A percentile compares a stretch with the other conserved stretches of the same genome.
Conservation (phyloP, 2,888 invertebrate species). For the Ectemnius lituratus region DNA sequence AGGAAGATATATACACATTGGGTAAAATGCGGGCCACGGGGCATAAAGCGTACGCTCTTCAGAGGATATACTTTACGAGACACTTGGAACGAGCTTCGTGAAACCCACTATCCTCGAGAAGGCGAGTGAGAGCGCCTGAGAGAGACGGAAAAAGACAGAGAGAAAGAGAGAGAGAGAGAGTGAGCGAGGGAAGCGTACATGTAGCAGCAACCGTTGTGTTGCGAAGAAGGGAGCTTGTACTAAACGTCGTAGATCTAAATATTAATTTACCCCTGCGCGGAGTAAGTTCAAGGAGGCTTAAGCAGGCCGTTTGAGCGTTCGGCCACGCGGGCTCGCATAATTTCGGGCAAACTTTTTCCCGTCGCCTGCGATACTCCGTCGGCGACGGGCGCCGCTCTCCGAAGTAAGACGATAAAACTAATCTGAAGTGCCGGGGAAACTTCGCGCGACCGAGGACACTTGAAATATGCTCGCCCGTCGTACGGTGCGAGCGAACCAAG, state of each 20-base stretch:
- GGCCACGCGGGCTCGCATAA: slow-evolving; percentile 38
- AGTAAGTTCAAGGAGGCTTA: slow-evolving; percentile 28
- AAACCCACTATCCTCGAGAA: slow-evolving; percentile 7
- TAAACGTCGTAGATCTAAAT: slow-evolving; percentile 39
- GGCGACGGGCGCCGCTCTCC: not conserved
- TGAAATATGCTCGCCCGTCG: slow-evolving; percentile 32
- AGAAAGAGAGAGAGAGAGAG: not conserved
- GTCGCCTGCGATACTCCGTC: slow-evolving; percentile 10
- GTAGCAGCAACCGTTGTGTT: too few relatives aligned
- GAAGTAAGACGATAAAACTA: slow-evolving; percentile 44
- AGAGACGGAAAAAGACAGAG: too few relatives aligned
- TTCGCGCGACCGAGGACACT: slow-evolving; percentile 22
- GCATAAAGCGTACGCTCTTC: not conserved
- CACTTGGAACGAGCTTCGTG: slow-evolving; percentile 4
- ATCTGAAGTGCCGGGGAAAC: slow-evolving; percentile 38
- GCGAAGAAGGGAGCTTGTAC: not conserved
- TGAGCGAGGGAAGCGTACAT: too few relatives aligned
- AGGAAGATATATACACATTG: too few relatives aligned
- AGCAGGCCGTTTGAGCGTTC: slow-evolving; percentile 32
- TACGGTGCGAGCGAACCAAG: not conserved
- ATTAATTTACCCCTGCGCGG: slow-evolving; percentile 38
- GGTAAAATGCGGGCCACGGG: too few relatives aligned
- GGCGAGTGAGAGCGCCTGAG: not conserved
- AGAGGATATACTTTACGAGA: slow-evolving; percentile 3
- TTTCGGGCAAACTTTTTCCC: slow-evolving; percentile 41